Evolutionary conservation across 2,113 vertebrate species (phyloP), one percentile per base, ranked within the genome.

Genomic region (Blennius ocellaris): DNA sequence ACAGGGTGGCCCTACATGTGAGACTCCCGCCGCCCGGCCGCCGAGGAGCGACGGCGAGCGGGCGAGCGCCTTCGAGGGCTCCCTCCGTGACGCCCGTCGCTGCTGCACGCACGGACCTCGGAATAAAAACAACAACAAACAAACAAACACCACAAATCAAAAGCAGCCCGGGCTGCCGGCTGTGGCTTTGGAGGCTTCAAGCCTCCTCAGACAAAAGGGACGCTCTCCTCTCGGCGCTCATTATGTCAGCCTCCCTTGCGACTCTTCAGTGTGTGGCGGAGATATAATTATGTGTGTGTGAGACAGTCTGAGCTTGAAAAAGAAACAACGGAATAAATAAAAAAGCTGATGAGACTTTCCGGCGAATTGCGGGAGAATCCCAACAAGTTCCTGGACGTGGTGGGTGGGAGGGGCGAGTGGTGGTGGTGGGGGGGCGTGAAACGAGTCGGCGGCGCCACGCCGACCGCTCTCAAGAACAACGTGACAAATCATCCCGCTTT

Each of bases 401-500:
- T n/a, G n/a, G n/a, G n/a, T n/a, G n/a, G n/a, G n/a, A n/a, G n/a
- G n/a, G n/a, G n/a, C n/a, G n/a, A n/a, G n/a, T n/a, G n/a, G n/a
- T n/a, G n/a, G n/a, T n/a, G n/a, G n/a, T n/a, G n/a, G n/a, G n/a
- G n/a, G n/a, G 61, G 17, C 55, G 71, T 9, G 55, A 55, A 55
- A 80, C 45, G 50, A 55, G 58, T 41, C 41, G 21, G 56, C 61
- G 30, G 49, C 3, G 16, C 61, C 17, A 39, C 57, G 55, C 51
- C 58, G 57, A 38, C 76, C 82, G 76, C 77, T 85, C 75, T 84
- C 90, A 87, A 67, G 54, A 89, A 76, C 78, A 83, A 89, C 80
- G 63, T 92, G 85, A 93, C 86, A 92, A 92, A 93, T 91, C 84
- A 92, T 82, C 87, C 90, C 75, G 83, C 85, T 90, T 91, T 91